Evolutionary conservation across 1,140 invertebrate genomes (phyloP), one percentile per base, ranked within the genome.

Genomic region (Hyphantria cunea): DNA sequence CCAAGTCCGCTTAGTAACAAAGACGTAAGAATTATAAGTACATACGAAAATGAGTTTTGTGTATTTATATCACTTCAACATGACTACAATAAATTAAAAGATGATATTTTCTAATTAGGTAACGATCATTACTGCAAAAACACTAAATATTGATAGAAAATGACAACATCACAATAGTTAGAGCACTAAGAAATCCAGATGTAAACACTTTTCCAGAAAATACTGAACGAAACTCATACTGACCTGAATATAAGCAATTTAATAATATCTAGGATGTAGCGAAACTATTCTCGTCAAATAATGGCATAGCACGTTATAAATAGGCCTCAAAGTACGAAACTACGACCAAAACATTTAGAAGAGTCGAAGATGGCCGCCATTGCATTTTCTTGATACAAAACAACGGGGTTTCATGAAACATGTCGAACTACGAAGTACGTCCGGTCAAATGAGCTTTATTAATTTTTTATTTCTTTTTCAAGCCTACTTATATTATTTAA

Each of bases 341-440:
- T 88, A 90, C 87, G 87, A 90, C 78, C 87, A 91, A 91, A 91
- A 91, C 90, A 91, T 91, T 90, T 82, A 90, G 83, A 84, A 88
- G 84, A 90, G 75, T 90, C 82, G 85, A 91, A 91, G 88, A 91
- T 91, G 90, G 90, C 88, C 87, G 87, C 88, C 89, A 91, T 91
- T 90, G 87, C 87, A 89, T 90, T 89, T 90, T 90, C 84, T 80
- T 81, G 84, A 89, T 90, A 87, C 89, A 91, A 91, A 91, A 91
- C 89, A 91, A 87, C 88, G 87, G 89, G 89, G 87, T 84, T 82
- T 88, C 88, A 87, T 77, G 81, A 83, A 89, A 81, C 82, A 88
- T 82, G 82, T 89, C 79, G 64, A 79, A 82, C 76, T 82, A 84
- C 74, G 68, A 64, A 65, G 53, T 49, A 76, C 70, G 74, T 89